These are phyloP conservation scores for Oncorhynchus gorbuscha DNA, from an alignment of 2,113 vertebrate species.

Conservation along the genomic window DNA sequence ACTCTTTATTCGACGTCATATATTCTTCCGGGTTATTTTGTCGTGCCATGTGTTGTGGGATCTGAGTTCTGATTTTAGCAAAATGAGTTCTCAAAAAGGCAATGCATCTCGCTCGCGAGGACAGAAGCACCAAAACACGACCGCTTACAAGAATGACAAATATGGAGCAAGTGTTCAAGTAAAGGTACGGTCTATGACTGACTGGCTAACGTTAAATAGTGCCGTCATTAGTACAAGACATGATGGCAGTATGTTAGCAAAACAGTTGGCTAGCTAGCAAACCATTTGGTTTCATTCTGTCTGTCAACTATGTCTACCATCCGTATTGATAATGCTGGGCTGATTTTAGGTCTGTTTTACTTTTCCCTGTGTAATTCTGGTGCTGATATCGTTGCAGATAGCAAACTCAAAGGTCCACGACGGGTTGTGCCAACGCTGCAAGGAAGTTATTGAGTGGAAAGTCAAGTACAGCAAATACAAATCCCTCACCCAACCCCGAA, in stretches of 20 bases:
- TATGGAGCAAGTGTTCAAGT: slow-evolving; percentile 80
- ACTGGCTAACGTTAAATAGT: background rate
- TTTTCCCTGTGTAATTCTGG: background rate
- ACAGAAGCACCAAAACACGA: slow-evolving; percentile 84
- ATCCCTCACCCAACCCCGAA: slow-evolving; percentile 83
- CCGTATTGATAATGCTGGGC: background rate
- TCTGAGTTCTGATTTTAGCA: background rate
- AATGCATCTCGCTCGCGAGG: slow-evolving; percentile 79
- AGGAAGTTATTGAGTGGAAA: slow-evolving; percentile 91
- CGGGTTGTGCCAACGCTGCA: slow-evolving; percentile 90
- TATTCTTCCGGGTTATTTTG: no score
- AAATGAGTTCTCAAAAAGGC: slow-evolving; percentile 88
- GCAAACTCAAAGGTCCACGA: slow-evolving; percentile 88
- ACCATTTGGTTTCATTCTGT: no score
- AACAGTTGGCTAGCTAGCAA: no score
- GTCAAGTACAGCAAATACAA: slow-evolving; percentile 97
- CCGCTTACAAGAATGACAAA: slow-evolving; percentile 85
- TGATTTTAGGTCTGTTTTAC: background rate
- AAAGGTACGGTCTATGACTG: slow-evolving; percentile 75
- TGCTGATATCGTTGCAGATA: slow-evolving; percentile 71
- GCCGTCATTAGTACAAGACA: background rate
- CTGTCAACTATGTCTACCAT: no score
- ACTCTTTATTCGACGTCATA: no score
- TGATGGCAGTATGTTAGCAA: no score
- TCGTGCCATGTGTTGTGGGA: background rate